Evolutionary conservation across 2,113 vertebrate species (phyloP).

Genomic region (Sardina pilchardus): DNA sequence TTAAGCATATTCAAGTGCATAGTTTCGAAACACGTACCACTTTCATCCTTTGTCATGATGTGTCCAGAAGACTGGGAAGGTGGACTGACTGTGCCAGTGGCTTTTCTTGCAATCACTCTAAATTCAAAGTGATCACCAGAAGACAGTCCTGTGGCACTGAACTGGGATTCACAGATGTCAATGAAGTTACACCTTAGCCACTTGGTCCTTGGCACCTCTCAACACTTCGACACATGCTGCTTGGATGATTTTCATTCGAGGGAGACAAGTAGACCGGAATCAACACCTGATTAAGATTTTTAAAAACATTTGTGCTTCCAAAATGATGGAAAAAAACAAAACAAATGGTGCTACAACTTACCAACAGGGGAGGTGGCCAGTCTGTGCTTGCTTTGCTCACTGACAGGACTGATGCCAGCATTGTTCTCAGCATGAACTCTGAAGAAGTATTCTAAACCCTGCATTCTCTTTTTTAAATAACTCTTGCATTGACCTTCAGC

Average conservation of each 20-base stretch:
- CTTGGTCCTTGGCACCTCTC: constrained; percentile 90
- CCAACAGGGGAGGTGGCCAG: constrained; percentile 94
- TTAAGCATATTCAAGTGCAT: neutral
- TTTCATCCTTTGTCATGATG: constrained; percentile 97
- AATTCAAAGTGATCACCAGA: constrained; percentile 94
- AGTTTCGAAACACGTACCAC: constrained; percentile 73
- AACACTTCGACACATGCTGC: constrained; percentile 92
- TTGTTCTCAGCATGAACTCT: constrained; percentile 93
- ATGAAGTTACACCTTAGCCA: constrained; percentile 97
- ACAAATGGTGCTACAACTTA: constrained; percentile 68
- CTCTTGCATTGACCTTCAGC: constrained; percentile 88
- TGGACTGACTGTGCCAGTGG: constrained; percentile 82
- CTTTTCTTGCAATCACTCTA: constrained; percentile 94
- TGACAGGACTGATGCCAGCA: constrained; percentile 86
- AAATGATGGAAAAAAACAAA: neutral
- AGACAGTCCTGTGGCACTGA: constrained; percentile 87
- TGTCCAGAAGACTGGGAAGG: constrained; percentile 95
- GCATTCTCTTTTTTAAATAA: constrained; percentile 90
- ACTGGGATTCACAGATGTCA: constrained; percentile 91
- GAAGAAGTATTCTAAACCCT: constrained; percentile 96
- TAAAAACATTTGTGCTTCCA: neutral
- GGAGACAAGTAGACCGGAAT: constrained; percentile 89
- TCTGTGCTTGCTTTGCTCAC: constrained; percentile 93
- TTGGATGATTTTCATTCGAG: constrained; percentile 95
- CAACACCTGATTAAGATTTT: constrained; percentile 12